Evolutionary conservation across 2,797 vertebrate species (phyloP), one percentile per base, ranked within the genome.

Genomic region (Coccyzus lansbergi): DNA sequence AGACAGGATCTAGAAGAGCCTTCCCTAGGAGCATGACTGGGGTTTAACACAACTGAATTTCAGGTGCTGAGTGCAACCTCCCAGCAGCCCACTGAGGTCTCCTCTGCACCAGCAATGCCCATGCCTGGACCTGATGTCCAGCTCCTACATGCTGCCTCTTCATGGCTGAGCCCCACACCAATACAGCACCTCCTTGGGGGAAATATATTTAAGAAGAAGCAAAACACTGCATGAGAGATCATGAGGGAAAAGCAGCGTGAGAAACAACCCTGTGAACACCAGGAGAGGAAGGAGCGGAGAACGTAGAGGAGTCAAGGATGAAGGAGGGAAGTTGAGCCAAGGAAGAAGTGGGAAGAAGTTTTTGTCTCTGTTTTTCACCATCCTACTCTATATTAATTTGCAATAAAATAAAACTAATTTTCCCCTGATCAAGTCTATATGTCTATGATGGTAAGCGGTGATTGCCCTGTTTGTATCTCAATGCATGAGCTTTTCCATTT

Each of bases 111-210:
- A n/a, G 22, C 40, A 51, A 6, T 4, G 36, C 24, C 31, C 52
- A 34, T 33, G 17, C 19, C 36, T 26, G 34, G 9, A 13, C 62
- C 25, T 12, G 9, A 29, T 17, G 8, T 16, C 44, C 44, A 34
- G 4, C 20, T 55, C 40, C 40, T 24, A 3, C 2, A 5, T 2
- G 11, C 11, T 22, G n/a, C 38, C n/a, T 51, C 48, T 6, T 18
- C 60, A 29, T 1, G 1, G 26, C 60, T 55, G n/a, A 22, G 59
- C 34, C 25, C 46, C 4, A 0, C 49, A 15, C 21, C 40, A 8
- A 3, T 6, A 22, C 10, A 17, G 33, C 3, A 33, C 29, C 3
- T 2, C 25, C 7, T 4, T 1, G 2, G 19, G 3, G 29, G 15
- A 38, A 42, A 18, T 0, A 5, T 2, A 8, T 33, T 26, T 28